Conservation (phyloP, 1,140 invertebrate genomes). For the Drosophila grimshawi region DNA sequence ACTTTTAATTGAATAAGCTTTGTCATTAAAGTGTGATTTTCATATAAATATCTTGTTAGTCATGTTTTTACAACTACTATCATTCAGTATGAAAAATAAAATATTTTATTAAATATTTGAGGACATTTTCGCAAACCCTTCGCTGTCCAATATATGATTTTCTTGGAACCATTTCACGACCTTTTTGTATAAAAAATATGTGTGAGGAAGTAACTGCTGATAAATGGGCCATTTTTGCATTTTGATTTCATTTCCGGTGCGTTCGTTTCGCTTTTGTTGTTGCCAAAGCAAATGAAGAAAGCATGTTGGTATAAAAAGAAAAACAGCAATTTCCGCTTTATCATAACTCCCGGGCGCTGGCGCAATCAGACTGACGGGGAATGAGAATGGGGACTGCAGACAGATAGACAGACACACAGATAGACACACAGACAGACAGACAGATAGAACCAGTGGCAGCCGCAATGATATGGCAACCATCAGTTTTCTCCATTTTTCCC, state of each 20-base stretch:
- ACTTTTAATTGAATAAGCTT: no score
- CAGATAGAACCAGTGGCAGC: slow-evolving; percentile 5
- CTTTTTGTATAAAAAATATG: slow-evolving; percentile 4
- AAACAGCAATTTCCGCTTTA: slow-evolving; percentile 74
- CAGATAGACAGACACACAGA: slow-evolving; percentile 26
- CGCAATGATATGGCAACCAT: slow-evolving; percentile 34
- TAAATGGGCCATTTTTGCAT: slow-evolving; percentile 57
- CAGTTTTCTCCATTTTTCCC: background rate
- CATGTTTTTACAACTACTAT: no score
- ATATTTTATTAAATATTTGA: no score
- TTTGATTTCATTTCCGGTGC: slow-evolving; percentile 71
- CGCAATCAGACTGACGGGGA: background rate
- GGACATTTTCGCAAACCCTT: no score
- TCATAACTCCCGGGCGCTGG: slow-evolving; percentile 27
- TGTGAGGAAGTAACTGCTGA: slow-evolving; percentile 29
- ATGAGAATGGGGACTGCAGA: no score
- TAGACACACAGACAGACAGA: slow-evolving; percentile 17
- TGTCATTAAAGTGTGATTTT: no score
- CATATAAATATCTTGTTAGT: no score
- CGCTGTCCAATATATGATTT: no score
- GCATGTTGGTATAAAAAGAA: slow-evolving; percentile 39
- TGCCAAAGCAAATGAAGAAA: slow-evolving; percentile 33
- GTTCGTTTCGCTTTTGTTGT: slow-evolving; percentile 35
- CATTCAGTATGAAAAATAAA: no score
- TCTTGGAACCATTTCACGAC: no score